Evolutionary conservation across 2,113 vertebrate genomes (phyloP), one percentile per base, ranked within the genome.

Genomic region (Phalacrocorax carbo): DNA sequence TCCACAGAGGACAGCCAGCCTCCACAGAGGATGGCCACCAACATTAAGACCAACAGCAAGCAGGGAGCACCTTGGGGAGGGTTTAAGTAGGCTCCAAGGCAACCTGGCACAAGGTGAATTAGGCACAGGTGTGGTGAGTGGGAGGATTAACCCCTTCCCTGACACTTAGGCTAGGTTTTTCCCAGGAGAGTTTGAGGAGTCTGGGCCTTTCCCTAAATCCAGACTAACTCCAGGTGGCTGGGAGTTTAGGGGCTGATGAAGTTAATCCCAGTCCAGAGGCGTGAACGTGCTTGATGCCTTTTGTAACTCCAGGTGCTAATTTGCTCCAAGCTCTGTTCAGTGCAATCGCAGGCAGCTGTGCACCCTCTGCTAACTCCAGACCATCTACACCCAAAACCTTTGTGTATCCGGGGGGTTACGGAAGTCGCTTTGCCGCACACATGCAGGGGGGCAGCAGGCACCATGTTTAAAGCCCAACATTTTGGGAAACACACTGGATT

Each of bases 31-130:
- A 49, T 26, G 55, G 12, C 16, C 71, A n/a, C 32, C n/a, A 57
- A 21, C 38, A 22, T 2, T 0, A 9, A 18, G 2, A 13, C 36
- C 3, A 22, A 3, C 10, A 30, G 1, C 0, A 1, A 40, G 5
- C 6, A 5, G 1, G 0, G 0, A 38, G 3, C 8, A 4, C 15
- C 14, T 5, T 17, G 25, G 40, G n/a, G 4, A 57, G 23, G 36
- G 25, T 12, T 76, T 80, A 90, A 76, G 6, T 64, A 70, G 49
- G 49, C 55, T 62, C 16, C 61, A 36, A 46, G 54, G 40, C 14
- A 3, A 4, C 9, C 19, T 12, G 29, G 44, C 19, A 13, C 15
- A 23, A 55, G 21, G 69, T 48, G 76, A 1, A 44, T 65, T 11
- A 25, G 60, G 26, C 22, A 21, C 25, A 66, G 60, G 73, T 57